phyloP scores from a whole-genome alignment of 1,140 invertebrate genomes.

The Diplogasteroides magnus region DNA sequence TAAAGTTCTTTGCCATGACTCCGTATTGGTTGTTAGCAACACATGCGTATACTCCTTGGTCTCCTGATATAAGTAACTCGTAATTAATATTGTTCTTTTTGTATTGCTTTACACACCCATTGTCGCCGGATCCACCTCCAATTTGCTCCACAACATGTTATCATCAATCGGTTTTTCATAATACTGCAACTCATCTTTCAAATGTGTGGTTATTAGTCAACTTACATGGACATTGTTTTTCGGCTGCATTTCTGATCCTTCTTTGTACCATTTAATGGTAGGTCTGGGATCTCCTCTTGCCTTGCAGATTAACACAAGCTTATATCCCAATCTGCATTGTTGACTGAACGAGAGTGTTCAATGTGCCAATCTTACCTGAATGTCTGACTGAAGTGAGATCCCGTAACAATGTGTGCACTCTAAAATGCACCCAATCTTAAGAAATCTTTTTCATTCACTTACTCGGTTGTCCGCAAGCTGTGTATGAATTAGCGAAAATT shows the following conservation, averaged over 20 bases:
- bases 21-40: conserved; percentile 54
- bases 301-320: conserved; percentile 48
- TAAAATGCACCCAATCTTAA: conserved; percentile 25
- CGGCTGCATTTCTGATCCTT: conserved; percentile 51
- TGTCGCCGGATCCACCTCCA: conserved; percentile 54
- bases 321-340: conserved; percentile 42
- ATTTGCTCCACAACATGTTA: conserved; percentile 48
- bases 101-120: too few species aligned
- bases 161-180: conserved; percentile 50
- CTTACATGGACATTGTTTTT: conserved; percentile 50
- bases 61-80: too few species aligned
- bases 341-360: background rate
- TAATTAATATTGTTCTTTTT: too few species aligned
- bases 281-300: conserved; percentile 34
- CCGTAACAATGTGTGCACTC: conserved; percentile 53
- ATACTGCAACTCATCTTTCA: conserved; percentile 36
- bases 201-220: conserved; percentile 6
- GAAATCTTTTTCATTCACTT: conserved; percentile 24
- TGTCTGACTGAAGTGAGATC: conserved; percentile 48
- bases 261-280: conserved; percentile 51
- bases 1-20: conserved; percentile 54
- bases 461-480: conserved; percentile 51
- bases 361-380: conserved; percentile 24
- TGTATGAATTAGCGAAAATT: conserved; percentile 52
- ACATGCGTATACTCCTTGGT: conserved; percentile 51